Conservation (phyloP, 1,140 invertebrate genomes). For the Cydia splendana region DNA sequence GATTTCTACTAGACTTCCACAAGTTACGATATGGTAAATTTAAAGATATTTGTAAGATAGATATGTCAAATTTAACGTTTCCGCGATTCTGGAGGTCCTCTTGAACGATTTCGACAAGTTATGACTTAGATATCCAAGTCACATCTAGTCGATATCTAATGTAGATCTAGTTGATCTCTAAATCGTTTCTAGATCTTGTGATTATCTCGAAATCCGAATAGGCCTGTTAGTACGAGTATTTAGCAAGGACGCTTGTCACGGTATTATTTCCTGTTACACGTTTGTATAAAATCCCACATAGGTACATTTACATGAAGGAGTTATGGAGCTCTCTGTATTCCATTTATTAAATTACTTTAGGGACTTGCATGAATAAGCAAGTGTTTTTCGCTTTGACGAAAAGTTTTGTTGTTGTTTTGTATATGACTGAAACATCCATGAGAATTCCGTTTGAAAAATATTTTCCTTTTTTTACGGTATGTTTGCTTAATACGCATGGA, state of each 20-base stretch:
- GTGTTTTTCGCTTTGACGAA: constrained; percentile 32
- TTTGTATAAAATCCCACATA: constrained; percentile 22
- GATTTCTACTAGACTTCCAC: too few species aligned
- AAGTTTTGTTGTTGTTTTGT: constrained; percentile 32
- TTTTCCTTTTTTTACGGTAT: constrained; percentile 7
- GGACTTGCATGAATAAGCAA: constrained; percentile 31
- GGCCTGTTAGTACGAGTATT: too few species aligned
- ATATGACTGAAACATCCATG: constrained; percentile 1
- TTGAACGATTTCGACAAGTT: too few species aligned
- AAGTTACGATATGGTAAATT: too few species aligned
- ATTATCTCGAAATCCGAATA: too few species aligned
- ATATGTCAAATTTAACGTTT: too few species aligned
- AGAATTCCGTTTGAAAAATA: constrained; percentile 23
- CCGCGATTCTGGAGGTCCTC: too few species aligned
- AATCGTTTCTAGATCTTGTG: too few species aligned
- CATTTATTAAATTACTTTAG: constrained; percentile 33
- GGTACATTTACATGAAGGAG: constrained; percentile 28
- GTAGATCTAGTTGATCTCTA: too few species aligned
- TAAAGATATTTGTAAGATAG: too few species aligned
- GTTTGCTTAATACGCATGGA: background rate
- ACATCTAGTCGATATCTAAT: too few species aligned
- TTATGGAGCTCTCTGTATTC: constrained; percentile 31
- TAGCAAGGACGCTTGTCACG: background rate
- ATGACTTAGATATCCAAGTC: too few species aligned
- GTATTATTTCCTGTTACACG: background rate